phyloP scores from a whole-genome alignment of 2,113 vertebrate species.

The Psilopsiagon aurifrons region DNA sequence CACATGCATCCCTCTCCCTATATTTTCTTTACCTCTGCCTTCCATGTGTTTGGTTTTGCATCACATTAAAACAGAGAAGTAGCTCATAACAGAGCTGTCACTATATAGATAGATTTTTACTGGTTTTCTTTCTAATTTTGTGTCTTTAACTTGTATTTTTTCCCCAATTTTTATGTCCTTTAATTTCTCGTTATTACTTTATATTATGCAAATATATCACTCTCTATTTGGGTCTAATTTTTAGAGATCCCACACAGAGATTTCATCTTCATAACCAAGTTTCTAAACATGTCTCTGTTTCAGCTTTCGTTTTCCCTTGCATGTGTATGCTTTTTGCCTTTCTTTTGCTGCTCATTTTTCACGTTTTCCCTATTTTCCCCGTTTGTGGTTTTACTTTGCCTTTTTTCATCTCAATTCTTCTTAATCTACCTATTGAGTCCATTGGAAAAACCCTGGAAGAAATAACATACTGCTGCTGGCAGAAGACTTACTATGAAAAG shows the following conservation, averaged over 20 bases:
- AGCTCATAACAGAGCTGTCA: background rate
- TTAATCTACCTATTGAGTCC: background rate
- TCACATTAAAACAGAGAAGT: background rate
- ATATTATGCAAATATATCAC: background rate
- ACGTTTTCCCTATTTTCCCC: background rate
- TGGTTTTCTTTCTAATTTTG: background rate
- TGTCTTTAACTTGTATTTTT: slow-evolving; percentile 5
- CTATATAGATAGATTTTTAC: background rate
- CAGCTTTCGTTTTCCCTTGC: background rate
- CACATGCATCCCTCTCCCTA: background rate
- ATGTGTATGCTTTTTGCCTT: background rate
- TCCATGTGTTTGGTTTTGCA: slow-evolving; percentile 38
- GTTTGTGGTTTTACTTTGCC: background rate
- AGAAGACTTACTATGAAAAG: background rate
- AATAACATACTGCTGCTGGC: background rate
- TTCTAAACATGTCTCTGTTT: background rate
- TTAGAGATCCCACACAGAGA: background rate
- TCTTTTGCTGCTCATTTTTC: background rate
- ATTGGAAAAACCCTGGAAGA: background rate
- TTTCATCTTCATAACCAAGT: background rate
- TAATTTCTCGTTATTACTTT: background rate
- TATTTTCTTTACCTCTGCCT: slow-evolving; percentile 46
- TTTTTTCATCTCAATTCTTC: background rate
- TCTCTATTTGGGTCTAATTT: background rate
- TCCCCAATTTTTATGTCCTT: background rate